phyloP scores from a whole-genome alignment of 2,888 invertebrate genomes.

The Seladonia tumulorum region DNA sequence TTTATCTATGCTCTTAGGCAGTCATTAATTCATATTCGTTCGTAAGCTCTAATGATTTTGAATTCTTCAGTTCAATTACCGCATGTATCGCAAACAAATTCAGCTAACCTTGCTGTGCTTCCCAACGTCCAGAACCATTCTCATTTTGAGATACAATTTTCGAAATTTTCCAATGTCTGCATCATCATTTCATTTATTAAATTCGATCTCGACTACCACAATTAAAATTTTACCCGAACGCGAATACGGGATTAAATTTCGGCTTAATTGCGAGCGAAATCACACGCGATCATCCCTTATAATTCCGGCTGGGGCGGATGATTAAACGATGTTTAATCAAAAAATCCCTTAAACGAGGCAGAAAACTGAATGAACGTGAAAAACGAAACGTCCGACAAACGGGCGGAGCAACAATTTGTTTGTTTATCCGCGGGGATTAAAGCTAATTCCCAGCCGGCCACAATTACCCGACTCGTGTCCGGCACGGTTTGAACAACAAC shows the following conservation, averaged over 20 bases:
- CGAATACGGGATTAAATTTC: background rate
- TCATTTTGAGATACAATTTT: background rate
- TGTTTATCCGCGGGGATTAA: slow-evolving; percentile 27
- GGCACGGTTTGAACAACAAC: background rate
- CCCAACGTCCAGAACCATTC: background rate
- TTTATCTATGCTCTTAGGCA: no score
- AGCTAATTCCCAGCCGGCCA: background rate
- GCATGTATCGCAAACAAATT: no score
- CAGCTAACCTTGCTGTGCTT: no score
- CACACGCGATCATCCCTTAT: background rate
- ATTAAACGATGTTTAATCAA: background rate
- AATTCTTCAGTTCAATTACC: background rate
- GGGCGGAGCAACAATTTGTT: background rate
- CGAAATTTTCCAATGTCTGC: background rate
- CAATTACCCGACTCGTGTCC: background rate
- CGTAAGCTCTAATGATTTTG: background rate
- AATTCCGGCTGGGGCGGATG: background rate
- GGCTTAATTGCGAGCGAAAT: background rate
- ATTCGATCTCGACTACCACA: background rate
- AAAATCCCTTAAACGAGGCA: background rate
- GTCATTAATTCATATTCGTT: no score
- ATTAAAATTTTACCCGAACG: background rate
- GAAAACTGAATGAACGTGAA: background rate
- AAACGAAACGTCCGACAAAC: background rate
- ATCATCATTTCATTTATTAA: background rate